Base-by-base conservation (phyloP, 1,140 invertebrate genomes). In the Sinonovacula constricta region DNA sequence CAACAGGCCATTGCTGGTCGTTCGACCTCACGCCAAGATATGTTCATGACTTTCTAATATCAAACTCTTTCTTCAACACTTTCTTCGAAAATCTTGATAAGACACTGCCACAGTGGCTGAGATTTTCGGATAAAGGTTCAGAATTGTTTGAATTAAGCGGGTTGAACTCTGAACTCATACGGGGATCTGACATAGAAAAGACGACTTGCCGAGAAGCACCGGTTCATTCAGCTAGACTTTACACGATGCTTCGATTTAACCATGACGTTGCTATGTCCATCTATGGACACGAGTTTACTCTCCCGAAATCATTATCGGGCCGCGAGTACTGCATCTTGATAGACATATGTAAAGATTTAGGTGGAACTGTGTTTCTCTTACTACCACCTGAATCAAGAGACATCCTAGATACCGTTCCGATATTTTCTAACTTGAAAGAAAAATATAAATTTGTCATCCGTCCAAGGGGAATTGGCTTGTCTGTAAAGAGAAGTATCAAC, bases 321-420 rank as follows among this genome's bases (percentile, higher is more conserved):
- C 3, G 36, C 1, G 31, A 54, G n/a, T 75, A 53, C 57, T 75
- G 71, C 31, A 22, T 75, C n/a, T 54, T 75, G 3, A 22, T 75
- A 34, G 71, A 75, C 26, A 75, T 75, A 36, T 75, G 71, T 53
- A 39, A 75, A 65, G 60, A 63, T 56, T 56, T 49, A 14, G 71
- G 59, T 39, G 60, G 60, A 4, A 34, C 71, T 22, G 14, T 65
- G 3, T 75, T 75, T 33, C 26, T 75, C 22, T 65, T 75, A 24
- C 45, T 75, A 15, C 71, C 71, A 7, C 59, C 63, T 34, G 60
- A 75, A 56, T 75, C 71, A 10, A 65, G 71, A 24, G n/a, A 56
- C 18, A 30, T 75, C 26, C 31, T 75, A 18, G 60, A 75, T 28
- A 39, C 53, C 2, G 5, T 75, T 0, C 4, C 1, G 0, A n/a